Evolutionary conservation across 1,140 invertebrate genomes (phyloP).

Genomic region (Bombus balteatus): DNA sequence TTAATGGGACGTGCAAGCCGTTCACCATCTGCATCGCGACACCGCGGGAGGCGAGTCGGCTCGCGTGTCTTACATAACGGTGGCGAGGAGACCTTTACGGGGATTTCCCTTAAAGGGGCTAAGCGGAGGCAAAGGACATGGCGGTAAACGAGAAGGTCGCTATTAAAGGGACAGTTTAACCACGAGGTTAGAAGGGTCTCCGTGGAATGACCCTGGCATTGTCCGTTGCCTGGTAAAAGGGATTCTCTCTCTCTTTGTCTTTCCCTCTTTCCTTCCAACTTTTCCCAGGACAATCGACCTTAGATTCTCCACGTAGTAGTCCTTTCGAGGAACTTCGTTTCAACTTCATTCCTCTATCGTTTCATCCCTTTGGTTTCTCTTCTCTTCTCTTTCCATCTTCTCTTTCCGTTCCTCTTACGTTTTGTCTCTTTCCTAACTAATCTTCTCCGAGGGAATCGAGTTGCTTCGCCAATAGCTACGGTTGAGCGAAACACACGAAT

Average conservation of each 20-base stretch:
- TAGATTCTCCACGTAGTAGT: background rate
- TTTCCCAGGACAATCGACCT: constrained; percentile 35
- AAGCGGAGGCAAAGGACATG: constrained; percentile 30
- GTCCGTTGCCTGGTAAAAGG: constrained; percentile 52
- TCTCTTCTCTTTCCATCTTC: background rate
- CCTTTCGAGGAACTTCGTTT: constrained; percentile 49
- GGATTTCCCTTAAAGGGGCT: constrained; percentile 53
- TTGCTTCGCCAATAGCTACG: background rate
- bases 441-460: background rate
- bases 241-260: background rate
- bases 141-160: constrained; percentile 10
- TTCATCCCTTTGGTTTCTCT: too few relatives aligned
- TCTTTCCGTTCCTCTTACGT: too few relatives aligned
- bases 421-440: background rate
- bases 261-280: background rate
- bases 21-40: constrained; percentile 44
- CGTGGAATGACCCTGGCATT: constrained; percentile 31
- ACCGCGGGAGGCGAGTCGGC: constrained; percentile 6
- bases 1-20: constrained; percentile 26
- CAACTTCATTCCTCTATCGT: constrained; percentile 29
- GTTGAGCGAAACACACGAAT: background rate
- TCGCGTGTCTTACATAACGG: constrained; percentile 55
- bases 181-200: constrained; percentile 41
- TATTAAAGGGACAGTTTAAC: constrained; percentile 68
- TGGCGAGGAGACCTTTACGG: constrained; percentile 47